phyloP scores from a whole-genome alignment of 2,113 vertebrate genomes.

The Caretta caretta region DNA sequence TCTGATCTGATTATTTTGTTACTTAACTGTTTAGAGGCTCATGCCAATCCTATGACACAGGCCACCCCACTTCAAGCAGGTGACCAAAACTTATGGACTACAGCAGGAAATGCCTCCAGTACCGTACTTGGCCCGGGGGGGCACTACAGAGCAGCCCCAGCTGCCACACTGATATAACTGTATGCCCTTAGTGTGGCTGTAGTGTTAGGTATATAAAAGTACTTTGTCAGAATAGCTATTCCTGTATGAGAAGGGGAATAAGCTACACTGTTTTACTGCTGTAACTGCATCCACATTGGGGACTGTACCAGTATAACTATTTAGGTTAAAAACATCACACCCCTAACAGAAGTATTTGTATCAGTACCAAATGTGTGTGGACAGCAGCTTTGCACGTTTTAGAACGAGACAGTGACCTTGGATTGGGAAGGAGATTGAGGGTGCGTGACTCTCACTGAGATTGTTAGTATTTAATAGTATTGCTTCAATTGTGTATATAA shows the following conservation, averaged over 20 bases:
- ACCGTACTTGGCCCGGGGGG: not conserved
- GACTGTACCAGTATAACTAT: not conserved
- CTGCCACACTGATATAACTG: not conserved
- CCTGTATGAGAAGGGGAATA: not conserved
- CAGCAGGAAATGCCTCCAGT: not conserved
- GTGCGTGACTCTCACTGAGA: not conserved
- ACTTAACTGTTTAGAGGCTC: not conserved
- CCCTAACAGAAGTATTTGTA: not conserved
- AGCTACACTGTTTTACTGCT: not conserved
- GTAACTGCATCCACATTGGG: not conserved
- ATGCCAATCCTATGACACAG: not conserved
- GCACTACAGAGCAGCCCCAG: not conserved
- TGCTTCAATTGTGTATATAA: not conserved
- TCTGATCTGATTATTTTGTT: not conserved
- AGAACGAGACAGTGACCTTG: not conserved
- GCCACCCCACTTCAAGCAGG: not conserved
- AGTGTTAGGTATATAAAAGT: not conserved
- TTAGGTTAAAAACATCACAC: not conserved
- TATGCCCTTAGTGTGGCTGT: not conserved
- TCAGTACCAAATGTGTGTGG: not conserved
- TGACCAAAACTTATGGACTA: not conserved
- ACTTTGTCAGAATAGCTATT: not conserved
- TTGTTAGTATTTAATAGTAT: not conserved
- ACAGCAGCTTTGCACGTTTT: not conserved
- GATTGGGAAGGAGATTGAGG: not conserved